A percentile compares a stretch with the other conserved stretches of the same genome.
Conservation (phyloP, 1,140 invertebrate species). For the Drosophila parabipectinata region DNA sequence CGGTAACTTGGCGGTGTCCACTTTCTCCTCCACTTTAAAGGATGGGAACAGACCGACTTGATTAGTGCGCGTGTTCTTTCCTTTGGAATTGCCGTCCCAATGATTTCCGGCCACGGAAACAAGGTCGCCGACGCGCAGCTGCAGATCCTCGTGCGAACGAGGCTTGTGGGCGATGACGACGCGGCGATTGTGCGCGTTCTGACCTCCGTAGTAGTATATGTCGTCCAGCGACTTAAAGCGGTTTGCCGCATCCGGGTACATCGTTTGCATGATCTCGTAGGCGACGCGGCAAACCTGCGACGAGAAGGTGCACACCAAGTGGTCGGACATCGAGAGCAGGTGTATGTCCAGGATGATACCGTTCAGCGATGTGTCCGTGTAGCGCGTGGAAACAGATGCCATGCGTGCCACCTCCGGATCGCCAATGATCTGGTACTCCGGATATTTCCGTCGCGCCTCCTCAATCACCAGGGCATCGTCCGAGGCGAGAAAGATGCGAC, state of each 20-base stretch:
- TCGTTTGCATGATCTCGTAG: slow-evolving; percentile 98
- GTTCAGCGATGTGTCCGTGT: slow-evolving; percentile 93
- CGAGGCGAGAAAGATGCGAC: slow-evolving; percentile 94
- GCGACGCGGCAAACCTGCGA: slow-evolving; percentile 98
- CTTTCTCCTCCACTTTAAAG: slow-evolving; percentile 90
- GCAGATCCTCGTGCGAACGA: slow-evolving; percentile 88
- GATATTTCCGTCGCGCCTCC: slow-evolving; percentile 90
- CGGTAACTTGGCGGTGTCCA: slow-evolving; percentile 87
- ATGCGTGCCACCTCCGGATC: slow-evolving; percentile 94
- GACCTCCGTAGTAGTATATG: slow-evolving; percentile 99
- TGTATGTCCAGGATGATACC: slow-evolving; percentile 97
- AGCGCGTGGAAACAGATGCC: slow-evolving; percentile 94
- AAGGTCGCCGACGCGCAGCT: slow-evolving; percentile 91
- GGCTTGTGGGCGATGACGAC: slow-evolving; percentile 90
- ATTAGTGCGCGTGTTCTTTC: slow-evolving; percentile 93
- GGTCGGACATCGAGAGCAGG: slow-evolving; percentile 93
- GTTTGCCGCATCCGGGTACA: slow-evolving; percentile 92
- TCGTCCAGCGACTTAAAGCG: slow-evolving; percentile 96
- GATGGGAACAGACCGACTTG: slow-evolving; percentile 92
- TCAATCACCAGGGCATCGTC: slow-evolving; percentile 91
- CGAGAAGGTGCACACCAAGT: slow-evolving; percentile 98
- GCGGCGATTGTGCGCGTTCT: slow-evolving; percentile 93
- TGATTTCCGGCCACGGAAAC: slow-evolving; percentile 98
- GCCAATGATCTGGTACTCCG: slow-evolving; percentile 94
- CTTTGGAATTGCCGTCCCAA: slow-evolving; percentile 97